A percentile compares a stretch with the other conserved stretches of the same genome.
These are phyloP conservation scores for Sisor rabdophorus DNA, from an alignment of 2,113 vertebrate genomes.

Conservation along the genomic window DNA sequence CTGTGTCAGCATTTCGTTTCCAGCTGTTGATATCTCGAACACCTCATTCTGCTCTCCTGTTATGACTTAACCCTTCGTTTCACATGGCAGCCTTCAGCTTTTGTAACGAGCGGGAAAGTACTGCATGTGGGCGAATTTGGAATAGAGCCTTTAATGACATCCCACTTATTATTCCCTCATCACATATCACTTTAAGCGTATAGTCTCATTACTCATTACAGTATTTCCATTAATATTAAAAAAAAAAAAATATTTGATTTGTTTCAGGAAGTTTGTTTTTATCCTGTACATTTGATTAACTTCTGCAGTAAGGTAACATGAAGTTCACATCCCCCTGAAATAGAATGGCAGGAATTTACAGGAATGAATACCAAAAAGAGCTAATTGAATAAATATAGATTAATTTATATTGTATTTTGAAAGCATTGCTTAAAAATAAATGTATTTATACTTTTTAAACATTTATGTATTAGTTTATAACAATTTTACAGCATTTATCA, in stretches of 20 bases:
- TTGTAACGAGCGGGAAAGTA: slow-evolving; percentile 49
- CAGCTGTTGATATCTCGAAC: slow-evolving; percentile 37
- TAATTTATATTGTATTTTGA: no score
- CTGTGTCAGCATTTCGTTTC: slow-evolving; percentile 34
- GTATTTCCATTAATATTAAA: slow-evolving; percentile 35
- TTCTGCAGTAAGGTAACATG: no score
- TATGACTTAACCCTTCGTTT: slow-evolving; percentile 51
- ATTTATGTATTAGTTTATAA: no score
- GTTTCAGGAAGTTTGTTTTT: neutral
- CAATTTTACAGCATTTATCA: no score
- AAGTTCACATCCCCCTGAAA: no score
- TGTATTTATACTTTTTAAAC: no score
- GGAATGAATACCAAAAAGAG: no score
- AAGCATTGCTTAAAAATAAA: no score
- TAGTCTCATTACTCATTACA: slow-evolving; percentile 27
- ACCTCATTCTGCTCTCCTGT: slow-evolving; percentile 57
- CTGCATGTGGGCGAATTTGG: slow-evolving; percentile 46
- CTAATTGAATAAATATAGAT: no score
- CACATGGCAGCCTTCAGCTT: slow-evolving; percentile 18
- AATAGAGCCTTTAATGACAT: slow-evolving; percentile 21
- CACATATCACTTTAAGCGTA: neutral
- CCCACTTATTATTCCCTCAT: slow-evolving; percentile 28
- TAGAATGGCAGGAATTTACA: no score
- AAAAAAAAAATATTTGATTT: neutral
- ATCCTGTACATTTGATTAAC: no score